Percentiles rank a stretch among this genome's conserved stretches.
Evolutionary conservation across 2,113 vertebrate species (phyloP).

Genomic region (Myotis davidii): DNA sequence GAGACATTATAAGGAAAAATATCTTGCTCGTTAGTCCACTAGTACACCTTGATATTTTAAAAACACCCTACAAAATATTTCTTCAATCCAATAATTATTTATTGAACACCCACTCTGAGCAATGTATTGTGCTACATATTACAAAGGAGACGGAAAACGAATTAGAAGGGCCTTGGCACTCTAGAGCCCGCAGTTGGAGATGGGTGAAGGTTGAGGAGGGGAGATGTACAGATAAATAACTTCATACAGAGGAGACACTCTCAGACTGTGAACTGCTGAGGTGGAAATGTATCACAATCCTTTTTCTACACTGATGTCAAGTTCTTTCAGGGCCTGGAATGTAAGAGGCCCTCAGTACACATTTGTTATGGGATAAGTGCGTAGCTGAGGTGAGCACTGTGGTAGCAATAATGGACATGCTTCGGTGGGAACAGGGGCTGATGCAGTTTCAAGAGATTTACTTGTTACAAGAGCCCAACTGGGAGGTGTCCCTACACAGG

Average conservation of each 20-base stretch:
- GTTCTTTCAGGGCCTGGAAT: background rate
- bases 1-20: conserved; percentile 72
- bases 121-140: background rate
- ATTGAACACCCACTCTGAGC: background rate
- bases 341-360: background rate
- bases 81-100: background rate
- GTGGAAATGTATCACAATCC: background rate
- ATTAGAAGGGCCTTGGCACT: background rate
- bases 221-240: background rate
- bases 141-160: background rate
- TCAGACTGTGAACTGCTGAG: background rate
- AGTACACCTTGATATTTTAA: conserved; percentile 59
- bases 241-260: background rate
- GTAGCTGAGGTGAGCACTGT: background rate
- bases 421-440: background rate
- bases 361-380: background rate
- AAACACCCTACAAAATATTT: conserved; percentile 48
- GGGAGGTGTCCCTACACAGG: background rate
- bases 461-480: background rate
- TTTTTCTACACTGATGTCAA: background rate
- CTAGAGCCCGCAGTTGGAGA: background rate
- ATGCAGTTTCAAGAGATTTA: background rate
- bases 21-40: conserved; percentile 68
- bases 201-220: background rate
- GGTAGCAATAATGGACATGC: background rate